A percentile compares a stretch with the other conserved stretches of the same genome.
Evolutionary conservation across 1,140 invertebrate species (phyloP).

Genomic region (Drosophila serrata): DNA sequence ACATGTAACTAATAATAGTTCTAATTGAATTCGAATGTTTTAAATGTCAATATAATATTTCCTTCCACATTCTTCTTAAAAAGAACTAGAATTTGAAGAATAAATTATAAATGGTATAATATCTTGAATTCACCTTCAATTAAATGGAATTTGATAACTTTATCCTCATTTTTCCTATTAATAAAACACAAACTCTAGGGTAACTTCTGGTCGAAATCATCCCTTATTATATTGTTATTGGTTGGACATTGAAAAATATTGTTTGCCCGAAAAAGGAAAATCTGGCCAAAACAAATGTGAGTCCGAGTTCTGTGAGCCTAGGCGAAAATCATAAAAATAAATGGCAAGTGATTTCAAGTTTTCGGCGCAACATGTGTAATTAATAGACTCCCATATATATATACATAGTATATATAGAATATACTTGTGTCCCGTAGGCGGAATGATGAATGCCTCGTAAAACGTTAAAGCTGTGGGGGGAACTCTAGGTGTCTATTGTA

Average conservation of each 20-base stretch:
- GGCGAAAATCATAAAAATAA: constrained; percentile 68
- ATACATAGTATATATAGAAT: background rate
- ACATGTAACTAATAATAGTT: no score
- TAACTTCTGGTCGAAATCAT: constrained; percentile 2
- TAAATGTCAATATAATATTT: no score
- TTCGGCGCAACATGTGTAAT: constrained; percentile 76
- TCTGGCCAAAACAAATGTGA: constrained; percentile 40
- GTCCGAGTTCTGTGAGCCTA: background rate
- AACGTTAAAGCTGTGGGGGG: constrained; percentile 51
- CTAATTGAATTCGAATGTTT: no score
- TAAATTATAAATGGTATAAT: background rate
- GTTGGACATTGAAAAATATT: constrained; percentile 62
- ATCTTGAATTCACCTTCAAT: background rate
- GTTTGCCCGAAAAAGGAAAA: constrained; percentile 48
- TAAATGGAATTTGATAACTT: no score
- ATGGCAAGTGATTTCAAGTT: constrained; percentile 72
- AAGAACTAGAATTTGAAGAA: no score
- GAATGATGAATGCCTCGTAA: constrained; percentile 63
- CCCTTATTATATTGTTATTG: constrained; percentile 33
- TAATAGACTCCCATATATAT: constrained; percentile 67
- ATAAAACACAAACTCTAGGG: background rate
- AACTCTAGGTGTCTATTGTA: constrained; percentile 75
- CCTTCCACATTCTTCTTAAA: no score
- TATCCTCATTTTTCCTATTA: background rate
- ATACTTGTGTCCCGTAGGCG: background rate